Percentiles rank a stretch among this genome's conserved stretches.
Evolutionary conservation across 2,797 vertebrate species (phyloP).

Genomic region (Muscicapa comitata): DNA sequence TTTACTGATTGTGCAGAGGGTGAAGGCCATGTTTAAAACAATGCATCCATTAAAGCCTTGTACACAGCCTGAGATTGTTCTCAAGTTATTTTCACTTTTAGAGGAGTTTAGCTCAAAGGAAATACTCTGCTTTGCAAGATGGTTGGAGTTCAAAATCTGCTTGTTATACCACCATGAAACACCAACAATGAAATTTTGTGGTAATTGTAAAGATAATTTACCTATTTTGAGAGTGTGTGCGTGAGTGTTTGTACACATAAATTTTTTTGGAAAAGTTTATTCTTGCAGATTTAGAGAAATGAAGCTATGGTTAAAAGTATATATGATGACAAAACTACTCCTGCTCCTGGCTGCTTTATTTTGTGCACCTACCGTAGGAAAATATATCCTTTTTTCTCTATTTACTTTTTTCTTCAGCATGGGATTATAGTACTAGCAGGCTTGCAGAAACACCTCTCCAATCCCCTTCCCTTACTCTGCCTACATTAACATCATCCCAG

Average conservation of each 20-base stretch:
- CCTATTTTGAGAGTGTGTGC: not conserved
- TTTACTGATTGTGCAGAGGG: not conserved
- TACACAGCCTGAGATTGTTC: not conserved
- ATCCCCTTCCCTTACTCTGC: not conserved
- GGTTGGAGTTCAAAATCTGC: not conserved
- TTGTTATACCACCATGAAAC: not conserved
- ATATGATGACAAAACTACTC: not conserved
- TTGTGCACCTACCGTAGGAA: not conserved
- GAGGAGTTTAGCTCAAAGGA: not conserved
- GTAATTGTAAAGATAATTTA: not conserved
- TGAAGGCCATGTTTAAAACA: slow-evolving; percentile 21
- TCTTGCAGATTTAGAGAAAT: not conserved
- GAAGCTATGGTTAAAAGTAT: not conserved
- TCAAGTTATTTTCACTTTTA: not conserved
- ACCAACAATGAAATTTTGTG: not conserved
- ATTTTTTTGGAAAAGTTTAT: not conserved
- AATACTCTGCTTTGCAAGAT: not conserved
- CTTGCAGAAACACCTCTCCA: not conserved
- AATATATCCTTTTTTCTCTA: not conserved
- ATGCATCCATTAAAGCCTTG: not conserved
- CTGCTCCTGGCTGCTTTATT: slow-evolving; percentile 24
- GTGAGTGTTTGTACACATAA: not conserved
- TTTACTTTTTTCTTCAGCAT: not conserved
- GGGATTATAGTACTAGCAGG: not conserved
- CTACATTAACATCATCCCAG: not conserved